phyloP scores from a whole-genome alignment of 1,140 invertebrate species.

The Drosophila teissieri region DNA sequence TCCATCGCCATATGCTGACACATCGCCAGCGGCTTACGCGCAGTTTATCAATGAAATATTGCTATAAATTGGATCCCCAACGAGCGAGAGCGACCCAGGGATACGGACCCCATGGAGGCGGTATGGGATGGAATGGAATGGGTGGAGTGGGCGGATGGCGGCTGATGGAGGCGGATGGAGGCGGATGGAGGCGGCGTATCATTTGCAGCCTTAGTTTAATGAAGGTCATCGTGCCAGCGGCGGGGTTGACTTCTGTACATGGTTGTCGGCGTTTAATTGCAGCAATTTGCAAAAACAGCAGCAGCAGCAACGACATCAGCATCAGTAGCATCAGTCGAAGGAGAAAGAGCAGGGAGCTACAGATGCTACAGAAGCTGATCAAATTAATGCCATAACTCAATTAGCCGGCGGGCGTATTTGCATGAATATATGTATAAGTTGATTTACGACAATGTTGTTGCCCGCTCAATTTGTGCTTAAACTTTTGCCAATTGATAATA shows the following conservation, averaged over 20 bases:
- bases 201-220: conserved; percentile 52
- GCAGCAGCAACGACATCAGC: not conserved
- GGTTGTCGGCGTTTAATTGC: conserved; percentile 69
- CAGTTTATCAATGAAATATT: conserved; percentile 76
- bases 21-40: conserved; percentile 37
- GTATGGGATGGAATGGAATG: not conserved
- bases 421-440: conserved; percentile 43
- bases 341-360: conserved; percentile 7
- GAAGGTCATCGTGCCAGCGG: conserved; percentile 69
- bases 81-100: conserved; percentile 17
- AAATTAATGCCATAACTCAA: conserved; percentile 82
- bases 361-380: conserved; percentile 50
- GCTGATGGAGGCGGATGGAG: conserved; percentile 26
- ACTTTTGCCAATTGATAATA: conserved; percentile 60
- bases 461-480: conserved; percentile 56
- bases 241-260: conserved; percentile 31
- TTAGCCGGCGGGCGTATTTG: conserved; percentile 64
- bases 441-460: conserved; percentile 51
- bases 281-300: conserved; percentile 59
- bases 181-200: conserved; percentile 45
- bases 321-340: not conserved
- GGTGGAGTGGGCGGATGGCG: conserved; percentile 1
- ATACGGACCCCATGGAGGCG: not conserved
- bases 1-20: conserved; percentile 36
- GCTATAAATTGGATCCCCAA: conserved; percentile 67